These are phyloP conservation scores for Chunga burmeisteri DNA, from an alignment of 2,113 vertebrate genomes.

Conservation along the genomic window DNA sequence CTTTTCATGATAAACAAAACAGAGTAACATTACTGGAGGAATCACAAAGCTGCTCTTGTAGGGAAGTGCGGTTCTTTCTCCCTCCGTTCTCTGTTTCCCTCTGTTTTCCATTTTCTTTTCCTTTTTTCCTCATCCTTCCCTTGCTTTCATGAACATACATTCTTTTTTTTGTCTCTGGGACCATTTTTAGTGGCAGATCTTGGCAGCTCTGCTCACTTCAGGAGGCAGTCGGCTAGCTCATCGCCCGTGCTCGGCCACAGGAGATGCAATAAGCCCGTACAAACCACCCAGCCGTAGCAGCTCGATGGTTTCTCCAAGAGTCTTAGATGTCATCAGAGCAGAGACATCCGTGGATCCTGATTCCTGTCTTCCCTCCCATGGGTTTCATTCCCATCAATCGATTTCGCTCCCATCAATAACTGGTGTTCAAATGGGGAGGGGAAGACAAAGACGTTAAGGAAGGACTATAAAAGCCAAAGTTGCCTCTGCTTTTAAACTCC, in stretches of 20 bases:
- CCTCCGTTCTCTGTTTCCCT: not conserved
- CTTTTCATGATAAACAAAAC: conserved; percentile 86
- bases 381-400: not conserved
- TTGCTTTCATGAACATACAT: conserved; percentile 36
- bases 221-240: conserved; percentile 26
- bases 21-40: conserved; percentile 77
- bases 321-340: not conserved
- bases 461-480: not conserved
- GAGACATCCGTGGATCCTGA: not conserved
- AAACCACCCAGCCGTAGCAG: not conserved
- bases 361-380: not conserved
- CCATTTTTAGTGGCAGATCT: conserved; percentile 62
- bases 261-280: not conserved
- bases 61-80: conserved; percentile 43
- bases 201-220: conserved; percentile 58
- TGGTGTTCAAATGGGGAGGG: not conserved
- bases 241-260: not conserved
- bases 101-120: not conserved
- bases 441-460: not conserved
- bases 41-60: conserved; percentile 80
- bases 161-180: conserved; percentile 19
- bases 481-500: not conserved
- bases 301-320: not conserved
- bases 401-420: not conserved
- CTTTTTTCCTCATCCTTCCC: not conserved